Evolutionary conservation across 2,113 vertebrate genomes (phyloP).

Genomic region (Lethenteron reissneri): DNA sequence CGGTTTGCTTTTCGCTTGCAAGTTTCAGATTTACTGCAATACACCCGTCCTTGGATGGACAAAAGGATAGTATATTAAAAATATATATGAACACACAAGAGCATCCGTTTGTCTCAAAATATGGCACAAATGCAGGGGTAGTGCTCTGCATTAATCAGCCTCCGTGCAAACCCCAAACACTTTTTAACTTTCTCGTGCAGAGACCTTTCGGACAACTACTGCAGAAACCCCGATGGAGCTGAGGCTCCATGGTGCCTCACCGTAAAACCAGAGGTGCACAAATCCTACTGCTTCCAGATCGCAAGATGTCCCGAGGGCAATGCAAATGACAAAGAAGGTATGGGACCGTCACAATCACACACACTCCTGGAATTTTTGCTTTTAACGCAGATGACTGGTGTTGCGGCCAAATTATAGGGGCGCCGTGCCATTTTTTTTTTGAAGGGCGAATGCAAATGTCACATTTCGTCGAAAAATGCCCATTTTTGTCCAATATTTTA

Average conservation of each 20-base stretch:
- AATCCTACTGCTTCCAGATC: slow-evolving; percentile 69
- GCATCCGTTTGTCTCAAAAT: too few relatives aligned
- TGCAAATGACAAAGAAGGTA: slow-evolving; percentile 17
- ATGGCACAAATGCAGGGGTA: too few relatives aligned
- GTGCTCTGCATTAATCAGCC: too few relatives aligned
- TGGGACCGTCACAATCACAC: neutral
- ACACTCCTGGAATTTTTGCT: neutral
- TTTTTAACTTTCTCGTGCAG: slow-evolving; percentile 22
- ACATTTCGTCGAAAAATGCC: neutral
- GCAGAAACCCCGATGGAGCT: slow-evolving; percentile 83
- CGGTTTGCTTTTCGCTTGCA: too few relatives aligned
- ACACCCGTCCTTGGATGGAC: too few relatives aligned
- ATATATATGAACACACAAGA: too few relatives aligned
- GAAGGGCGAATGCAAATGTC: neutral
- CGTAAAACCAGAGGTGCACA: slow-evolving; percentile 55
- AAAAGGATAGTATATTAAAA: too few relatives aligned
- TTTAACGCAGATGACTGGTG: neutral
- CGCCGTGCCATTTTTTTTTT: neutral
- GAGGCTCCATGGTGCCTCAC: slow-evolving; percentile 95
- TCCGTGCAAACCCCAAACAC: too few relatives aligned
- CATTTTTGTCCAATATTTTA: neutral
- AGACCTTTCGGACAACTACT: slow-evolving; percentile 82
- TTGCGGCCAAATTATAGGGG: neutral
- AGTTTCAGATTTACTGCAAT: too few relatives aligned
- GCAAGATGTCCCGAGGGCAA: slow-evolving; percentile 41